Conservation (phyloP, 2,797 vertebrate genomes). For the Sciurus vulgaris region DNA sequence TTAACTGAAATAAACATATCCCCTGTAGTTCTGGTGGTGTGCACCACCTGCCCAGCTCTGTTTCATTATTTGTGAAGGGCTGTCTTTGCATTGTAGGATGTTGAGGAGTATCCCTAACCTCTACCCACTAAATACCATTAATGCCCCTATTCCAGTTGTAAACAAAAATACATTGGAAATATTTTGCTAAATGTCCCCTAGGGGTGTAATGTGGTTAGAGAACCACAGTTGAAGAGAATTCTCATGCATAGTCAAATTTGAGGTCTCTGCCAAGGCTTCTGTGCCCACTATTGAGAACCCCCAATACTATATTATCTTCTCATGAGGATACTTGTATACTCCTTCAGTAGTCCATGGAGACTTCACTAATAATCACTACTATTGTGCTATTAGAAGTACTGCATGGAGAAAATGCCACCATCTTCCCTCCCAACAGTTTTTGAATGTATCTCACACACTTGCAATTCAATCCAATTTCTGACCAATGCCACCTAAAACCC, state of each 20-base stretch:
- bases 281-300: neutral
- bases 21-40: too few relatives aligned
- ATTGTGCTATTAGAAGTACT: neutral
- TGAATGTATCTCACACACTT: neutral
- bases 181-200: slow-evolving; percentile 2
- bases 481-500: slow-evolving; percentile 21
- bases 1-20: slow-evolving; percentile 72
- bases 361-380: neutral
- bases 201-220: neutral
- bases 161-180: neutral
- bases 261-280: neutral
- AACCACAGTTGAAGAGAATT: neutral
- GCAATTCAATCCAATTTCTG: slow-evolving; percentile 28
- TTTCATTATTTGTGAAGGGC: neutral
- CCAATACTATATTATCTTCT: neutral
- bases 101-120: neutral
- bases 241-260: neutral
- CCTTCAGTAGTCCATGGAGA: neutral
- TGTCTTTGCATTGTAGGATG: neutral
- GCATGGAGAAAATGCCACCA: neutral
- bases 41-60: too few relatives aligned
- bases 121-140: neutral
- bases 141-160: neutral
- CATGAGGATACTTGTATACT: neutral
- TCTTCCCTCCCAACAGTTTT: neutral